Evolutionary conservation across 2,888 invertebrate genomes (phyloP), one percentile per base, ranked within the genome.

Genomic region (Hipparchia sbordonii): DNA sequence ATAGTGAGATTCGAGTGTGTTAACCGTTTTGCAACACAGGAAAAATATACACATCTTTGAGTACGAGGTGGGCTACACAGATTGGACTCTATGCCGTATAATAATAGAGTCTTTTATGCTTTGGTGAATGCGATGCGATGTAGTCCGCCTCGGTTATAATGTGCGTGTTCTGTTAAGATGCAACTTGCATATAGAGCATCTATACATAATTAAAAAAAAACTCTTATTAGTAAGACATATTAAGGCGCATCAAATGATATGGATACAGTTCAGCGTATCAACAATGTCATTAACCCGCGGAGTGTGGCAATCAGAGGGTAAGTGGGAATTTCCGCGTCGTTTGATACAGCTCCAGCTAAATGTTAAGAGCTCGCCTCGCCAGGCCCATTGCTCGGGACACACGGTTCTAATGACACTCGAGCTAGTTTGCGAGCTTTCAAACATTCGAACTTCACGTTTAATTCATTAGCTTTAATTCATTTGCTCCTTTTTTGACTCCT

Each of bases 291-390:
- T 91, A 91, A 87, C 89, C 89, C 89, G 87, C 89, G 89, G 91
- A 92, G 91, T 91, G 92, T 91, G 91, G 92, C 91, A 92, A 92
- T 92, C 92, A 92, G 88, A 84, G 89, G 89, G 88, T 92, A 91
- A 92, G 91, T 92, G 92, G 91, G 90, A 89, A 91, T 92, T 92
- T 92, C 91, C 92, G 92, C 91, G 86, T 90, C 92, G 92, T 92
- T 92, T 90, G 90, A 85, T 89, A 86, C 90, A 89, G 87, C 87
- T 88, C 88, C 86, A 81, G 87, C 89, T 88, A 90, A 91, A 92
- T 92, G 91, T 90, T 92, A 91, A 91, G 92, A 90, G 92, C 87
- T 86, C 86, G 82, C 82, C 87, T 86, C 86, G 82, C 82, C 82
- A 82, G 82, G 83, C 79, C 80, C 82, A 81, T 82, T 83, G 80